A percentile compares a stretch with the other conserved stretches of the same genome.
phyloP scores from a whole-genome alignment of 2,113 vertebrate genomes.

The Microcebus tavaratra region DNA sequence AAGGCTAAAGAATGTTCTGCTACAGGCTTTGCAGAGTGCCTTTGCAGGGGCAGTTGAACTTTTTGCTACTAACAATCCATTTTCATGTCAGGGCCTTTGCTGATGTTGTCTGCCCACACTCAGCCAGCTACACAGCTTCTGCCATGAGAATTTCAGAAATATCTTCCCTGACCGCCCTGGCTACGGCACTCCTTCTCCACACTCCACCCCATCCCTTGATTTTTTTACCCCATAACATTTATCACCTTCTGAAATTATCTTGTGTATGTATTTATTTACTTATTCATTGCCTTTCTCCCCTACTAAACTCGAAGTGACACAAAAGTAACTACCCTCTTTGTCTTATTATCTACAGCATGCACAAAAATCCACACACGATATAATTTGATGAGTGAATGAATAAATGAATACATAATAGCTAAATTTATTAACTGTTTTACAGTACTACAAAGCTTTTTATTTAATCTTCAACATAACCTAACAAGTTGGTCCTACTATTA shows the following conservation, averaged over 20 bases:
- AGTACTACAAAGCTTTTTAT: neutral
- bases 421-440: neutral
- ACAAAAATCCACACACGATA: neutral
- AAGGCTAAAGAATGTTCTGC: slow-evolving; percentile 36
- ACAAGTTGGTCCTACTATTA: neutral
- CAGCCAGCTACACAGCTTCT: neutral
- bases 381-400: neutral
- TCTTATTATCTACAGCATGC: neutral
- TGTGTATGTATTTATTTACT: neutral
- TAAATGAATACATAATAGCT: neutral
- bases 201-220: neutral
- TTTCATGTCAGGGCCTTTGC: neutral
- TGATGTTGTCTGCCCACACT: neutral
- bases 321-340: neutral
- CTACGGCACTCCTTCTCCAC: neutral
- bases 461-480: neutral
- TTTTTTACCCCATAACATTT: neutral
- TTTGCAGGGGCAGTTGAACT: neutral
- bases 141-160: neutral
- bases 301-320: neutral
- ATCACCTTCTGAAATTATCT: neutral
- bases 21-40: neutral
- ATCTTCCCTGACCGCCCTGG: neutral
- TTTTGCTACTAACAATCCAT: neutral
- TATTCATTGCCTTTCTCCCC: neutral